Base-by-base conservation (phyloP, 2,888 invertebrate species). In the Cantharis nigra region DNA sequence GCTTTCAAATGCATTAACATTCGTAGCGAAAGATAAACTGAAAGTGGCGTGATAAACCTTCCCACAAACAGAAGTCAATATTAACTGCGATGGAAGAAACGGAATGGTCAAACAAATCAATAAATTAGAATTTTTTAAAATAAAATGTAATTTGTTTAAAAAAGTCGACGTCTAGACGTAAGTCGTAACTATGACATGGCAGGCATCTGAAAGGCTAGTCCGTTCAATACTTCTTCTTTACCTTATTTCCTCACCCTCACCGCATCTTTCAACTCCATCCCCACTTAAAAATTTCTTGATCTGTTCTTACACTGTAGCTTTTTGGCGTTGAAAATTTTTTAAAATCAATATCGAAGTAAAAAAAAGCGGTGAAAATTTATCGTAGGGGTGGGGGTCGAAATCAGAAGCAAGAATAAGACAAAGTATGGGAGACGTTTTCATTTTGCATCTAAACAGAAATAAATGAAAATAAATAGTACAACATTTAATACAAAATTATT, bases 401-500 rank as follows among this genome's bases (percentile, higher is more conserved):
- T 49, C 49, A n/a, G 49, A n/a, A n/a, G 49, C 69, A 78, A 75
- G 75, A 73, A 70, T 72, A 84, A 84, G 85, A 85, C 78, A 80
- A 82, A 85, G 82, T 81, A 82, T 81, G 80, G 80, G 81, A 82
- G 83, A 84, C 85, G 85, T 85, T 85, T 85, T 84, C 84, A 83
- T 86, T 83, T 82, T 79, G 78, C 77, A 80, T 75, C 79, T 83
- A 85, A 86, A 85, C 83, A 83, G 85, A 84, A 86, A 85, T 85
- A 87, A 87, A 87, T 87, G 86, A 86, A 87, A 87, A 87, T 86
- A 87, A 87, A 87, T 87, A 87, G 87, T 85, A 84, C 85, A 85
- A 85, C 87, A 87, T 87, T 87, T 87, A 87, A 87, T 87, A 87
- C 85, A 84, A 85, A 87, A 84, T 87, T 87, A 88, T 87, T 87